Evolutionary conservation across 2,113 vertebrate species (phyloP).

Genomic region (Prionailurus bengalensis): DNA sequence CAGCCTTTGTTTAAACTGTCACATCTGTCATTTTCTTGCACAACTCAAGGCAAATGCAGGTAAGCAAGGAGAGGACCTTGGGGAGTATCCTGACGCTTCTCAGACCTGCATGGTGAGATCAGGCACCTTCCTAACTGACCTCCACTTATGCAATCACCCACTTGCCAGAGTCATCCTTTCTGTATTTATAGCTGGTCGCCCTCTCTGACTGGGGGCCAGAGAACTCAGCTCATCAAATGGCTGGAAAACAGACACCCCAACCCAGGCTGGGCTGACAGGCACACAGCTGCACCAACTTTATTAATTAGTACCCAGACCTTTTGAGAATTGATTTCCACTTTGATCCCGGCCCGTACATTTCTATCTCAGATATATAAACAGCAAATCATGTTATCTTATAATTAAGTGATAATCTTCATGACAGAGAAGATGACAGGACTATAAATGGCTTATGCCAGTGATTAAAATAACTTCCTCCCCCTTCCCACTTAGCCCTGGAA

Average conservation of each 20-base stretch:
- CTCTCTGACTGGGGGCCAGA: not conserved
- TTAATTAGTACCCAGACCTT: conserved; percentile 80
- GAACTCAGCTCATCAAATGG: not conserved
- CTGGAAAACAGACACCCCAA: conserved; percentile 50
- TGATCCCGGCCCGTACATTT: conserved; percentile 76
- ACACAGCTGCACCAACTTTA: conserved; percentile 68
- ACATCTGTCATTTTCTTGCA: not conserved
- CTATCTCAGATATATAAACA: conserved; percentile 74
- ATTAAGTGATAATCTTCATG: conserved; percentile 81
- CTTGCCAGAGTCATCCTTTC: not conserved
- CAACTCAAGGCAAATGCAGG: not conserved
- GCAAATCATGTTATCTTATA: conserved; percentile 84
- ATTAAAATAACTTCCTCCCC: conserved; percentile 78
- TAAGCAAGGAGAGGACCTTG: not conserved
- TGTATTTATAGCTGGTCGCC: not conserved
- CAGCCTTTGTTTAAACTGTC: not conserved
- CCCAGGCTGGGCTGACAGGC: conserved; percentile 48
- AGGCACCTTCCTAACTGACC: not conserved
- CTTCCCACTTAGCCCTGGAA: conserved; percentile 56
- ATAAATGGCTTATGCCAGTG: conserved; percentile 82
- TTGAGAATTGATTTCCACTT: conserved; percentile 77
- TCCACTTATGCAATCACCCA: not conserved
- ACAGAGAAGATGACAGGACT: conserved; percentile 75
- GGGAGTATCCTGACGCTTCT: too few species aligned
- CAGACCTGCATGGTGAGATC: not conserved